Base-by-base conservation (phyloP, 1,140 invertebrate species). In the Habropoda laboriosa region DNA sequence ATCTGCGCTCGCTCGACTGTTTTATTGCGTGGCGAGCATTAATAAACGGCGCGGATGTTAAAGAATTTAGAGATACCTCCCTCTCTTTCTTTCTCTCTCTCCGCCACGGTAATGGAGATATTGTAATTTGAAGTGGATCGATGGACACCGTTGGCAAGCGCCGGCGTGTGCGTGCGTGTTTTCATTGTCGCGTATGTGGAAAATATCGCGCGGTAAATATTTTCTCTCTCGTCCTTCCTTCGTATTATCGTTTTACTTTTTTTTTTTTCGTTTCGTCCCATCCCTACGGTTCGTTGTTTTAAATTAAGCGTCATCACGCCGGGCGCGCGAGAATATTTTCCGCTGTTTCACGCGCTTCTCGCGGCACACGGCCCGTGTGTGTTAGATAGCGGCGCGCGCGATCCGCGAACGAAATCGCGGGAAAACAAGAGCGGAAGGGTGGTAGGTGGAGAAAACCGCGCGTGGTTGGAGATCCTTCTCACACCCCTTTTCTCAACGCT, bases 31-130 rank as follows among this genome's bases (percentile, higher is more conserved):
- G n/a, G 55, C 45, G 45, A 13, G 55, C 27, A 60, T 78, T 78
- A 71, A 70, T 49, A 70, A 70, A 32, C 55, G 51, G 72, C 16
- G 30, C 27, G 10, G 51, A 27, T 35, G 75, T 78, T 71, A 32
- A 78, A 71, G 75, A 78, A 78, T 71, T 78, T 51, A 60, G 55
- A 32, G 66, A 18, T 21, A 45, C 61, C 27, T 45, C 10, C 27
- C 12, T 12, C 1, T n/a, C 27, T 13, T 2, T 42, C 58, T 21
- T 4, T 8, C 21, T 38, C 3, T 21, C 35, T 30, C 3, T 3
- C 40, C 61, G 24, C 27, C n/a, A 7, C 35, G 66, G 42, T 77
- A 77, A 77, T 70, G 53, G 75, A 70, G 75, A 77, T 77, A 60
- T 70, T 30, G 75, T 70, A 70, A 77, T 77, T 60, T 21, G 49